Evolutionary conservation across 2,888 invertebrate species (phyloP), one percentile per base, ranked within the genome.

Genomic region (Chrysomela aeneicollis): DNA sequence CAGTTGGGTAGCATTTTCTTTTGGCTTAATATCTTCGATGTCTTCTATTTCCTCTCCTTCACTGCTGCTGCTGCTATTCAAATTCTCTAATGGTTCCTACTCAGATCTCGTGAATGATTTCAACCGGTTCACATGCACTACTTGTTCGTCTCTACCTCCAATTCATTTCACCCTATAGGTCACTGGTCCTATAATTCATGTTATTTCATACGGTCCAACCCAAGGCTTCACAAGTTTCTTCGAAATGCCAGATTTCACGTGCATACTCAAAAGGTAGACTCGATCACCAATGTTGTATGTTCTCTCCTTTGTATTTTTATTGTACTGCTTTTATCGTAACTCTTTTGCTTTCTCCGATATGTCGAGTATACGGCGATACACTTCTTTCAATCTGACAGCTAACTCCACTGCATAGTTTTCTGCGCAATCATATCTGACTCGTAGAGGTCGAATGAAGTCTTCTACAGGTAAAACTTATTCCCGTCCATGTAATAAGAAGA

Each of bases 401-500:
- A n/a, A n/a, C n/a, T n/a, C n/a, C n/a, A n/a, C n/a, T n/a, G n/a
- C n/a, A n/a, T n/a, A n/a, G n/a, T n/a, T n/a, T 0, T 66, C 64
- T 26, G 54, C 66, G 6, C 54, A 18, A 30, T 72, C 70, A 26
- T 73, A 73, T 6, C 60, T 52, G 12, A 60, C 42, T 32, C 68
- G 21, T 12, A 21, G 46, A 17, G 71, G 63, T 47, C 58, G 47
- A 17, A 71, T 61, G 8, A 71, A 59, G 10, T 67, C 66, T 10
- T 72, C 68, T 15, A 64, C 53, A 4, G 73, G 71, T 1, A 72
- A 57, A 1, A 37, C 59, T 52, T 68, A 64, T 2, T 72, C 69
- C 37, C 71, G 51, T 8, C 74, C 72, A 58, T 72, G 67, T 18
- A 74, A 10, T 35, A 74, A 49, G 50, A 70, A 72, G 26, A 60